These are phyloP conservation scores for Thecophora atra DNA, from an alignment of 2,888 invertebrate species.

Conservation along the genomic window DNA sequence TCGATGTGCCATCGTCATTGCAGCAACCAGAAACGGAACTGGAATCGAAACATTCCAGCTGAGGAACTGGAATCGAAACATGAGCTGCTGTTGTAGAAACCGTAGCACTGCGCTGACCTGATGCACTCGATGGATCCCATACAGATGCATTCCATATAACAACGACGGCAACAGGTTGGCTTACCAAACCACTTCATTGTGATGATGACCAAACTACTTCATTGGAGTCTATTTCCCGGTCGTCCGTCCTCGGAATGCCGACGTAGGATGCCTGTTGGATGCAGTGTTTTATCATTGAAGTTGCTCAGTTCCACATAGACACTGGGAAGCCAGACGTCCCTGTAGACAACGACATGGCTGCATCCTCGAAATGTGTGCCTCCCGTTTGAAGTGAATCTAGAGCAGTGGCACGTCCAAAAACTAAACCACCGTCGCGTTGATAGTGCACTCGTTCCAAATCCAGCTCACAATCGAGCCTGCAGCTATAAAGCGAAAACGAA, in stretches of 20 bases:
- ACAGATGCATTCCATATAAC: too few relatives aligned
- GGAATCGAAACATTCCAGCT: too few relatives aligned
- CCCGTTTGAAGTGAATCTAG: not conserved
- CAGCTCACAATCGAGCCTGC: not conserved
- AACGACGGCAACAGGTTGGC: too few relatives aligned
- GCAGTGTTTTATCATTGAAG: not conserved
- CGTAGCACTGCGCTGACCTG: too few relatives aligned
- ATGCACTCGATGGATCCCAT: too few relatives aligned
- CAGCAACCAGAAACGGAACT: too few relatives aligned
- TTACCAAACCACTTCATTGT: too few relatives aligned
- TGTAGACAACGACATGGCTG: too few relatives aligned
- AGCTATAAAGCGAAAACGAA: not conserved
- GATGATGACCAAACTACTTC: too few relatives aligned
- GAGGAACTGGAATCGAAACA: too few relatives aligned
- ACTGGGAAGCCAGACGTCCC: constrained; percentile 41
- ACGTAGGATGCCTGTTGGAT: not conserved
- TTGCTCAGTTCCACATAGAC: not conserved
- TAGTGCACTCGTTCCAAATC: not conserved
- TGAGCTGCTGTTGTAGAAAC: too few relatives aligned
- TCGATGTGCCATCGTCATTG: too few relatives aligned
- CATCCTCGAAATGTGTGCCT: constrained; percentile 25
- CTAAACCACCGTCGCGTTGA: not conserved
- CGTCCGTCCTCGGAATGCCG: constrained; percentile 13
- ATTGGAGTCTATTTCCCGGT: not conserved
- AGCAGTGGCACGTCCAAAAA: constrained; percentile 7